These are phyloP conservation scores for Cricetomys ansorgei DNA, from an alignment of 2,113 vertebrate species.

Conservation along the genomic window DNA sequence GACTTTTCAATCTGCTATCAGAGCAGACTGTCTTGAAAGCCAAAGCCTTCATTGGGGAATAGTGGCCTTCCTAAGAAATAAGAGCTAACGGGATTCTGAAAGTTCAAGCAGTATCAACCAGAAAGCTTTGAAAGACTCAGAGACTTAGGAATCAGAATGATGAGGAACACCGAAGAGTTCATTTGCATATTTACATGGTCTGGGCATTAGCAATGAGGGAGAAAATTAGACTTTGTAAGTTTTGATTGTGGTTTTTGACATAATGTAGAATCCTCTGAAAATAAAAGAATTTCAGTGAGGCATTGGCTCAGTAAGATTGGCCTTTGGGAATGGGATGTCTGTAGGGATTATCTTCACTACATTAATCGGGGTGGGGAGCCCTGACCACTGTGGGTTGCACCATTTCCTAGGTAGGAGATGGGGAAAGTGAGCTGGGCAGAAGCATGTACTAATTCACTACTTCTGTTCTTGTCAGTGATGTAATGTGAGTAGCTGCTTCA, in stretches of 20 bases:
- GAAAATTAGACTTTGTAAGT: neutral
- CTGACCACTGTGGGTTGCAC: neutral
- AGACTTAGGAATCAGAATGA: neutral
- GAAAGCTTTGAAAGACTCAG: neutral
- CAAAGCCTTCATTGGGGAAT: neutral
- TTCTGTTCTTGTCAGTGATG: neutral
- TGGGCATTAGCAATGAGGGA: neutral
- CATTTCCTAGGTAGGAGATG: neutral
- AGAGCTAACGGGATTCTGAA: neutral
- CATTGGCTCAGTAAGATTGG: neutral
- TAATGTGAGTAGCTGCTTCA: neutral
- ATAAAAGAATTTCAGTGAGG: neutral
- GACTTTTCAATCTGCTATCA: slow-evolving; percentile 39
- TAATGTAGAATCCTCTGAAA: neutral
- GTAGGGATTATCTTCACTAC: too few species aligned
- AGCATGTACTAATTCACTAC: too few species aligned
- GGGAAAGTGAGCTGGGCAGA: neutral
- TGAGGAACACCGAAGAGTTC: neutral
- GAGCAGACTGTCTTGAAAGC: slow-evolving; percentile 26
- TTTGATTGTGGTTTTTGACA: neutral
- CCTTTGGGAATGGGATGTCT: too few species aligned
- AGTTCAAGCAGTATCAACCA: neutral
- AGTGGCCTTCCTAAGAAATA: neutral
- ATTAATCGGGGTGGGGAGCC: neutral
- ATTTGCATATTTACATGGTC: neutral